phyloP scores from a whole-genome alignment of 2,888 invertebrate species.

The Chrysomela aeneicollis region DNA sequence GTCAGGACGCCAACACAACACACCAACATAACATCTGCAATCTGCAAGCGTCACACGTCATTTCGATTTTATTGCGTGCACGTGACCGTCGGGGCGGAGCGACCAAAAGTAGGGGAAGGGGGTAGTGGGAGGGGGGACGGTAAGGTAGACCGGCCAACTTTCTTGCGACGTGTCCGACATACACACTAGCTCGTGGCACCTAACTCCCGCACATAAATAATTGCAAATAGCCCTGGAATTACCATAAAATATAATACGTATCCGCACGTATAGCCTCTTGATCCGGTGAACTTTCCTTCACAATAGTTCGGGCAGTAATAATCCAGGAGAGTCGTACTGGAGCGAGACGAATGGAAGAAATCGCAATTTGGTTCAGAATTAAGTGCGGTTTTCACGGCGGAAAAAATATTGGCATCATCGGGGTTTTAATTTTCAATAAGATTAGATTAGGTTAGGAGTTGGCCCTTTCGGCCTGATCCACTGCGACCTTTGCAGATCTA shows the following conservation, averaged over 20 bases:
- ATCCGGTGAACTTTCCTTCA: constrained; percentile 1
- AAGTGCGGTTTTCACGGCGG: too few species aligned
- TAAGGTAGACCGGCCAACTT: constrained; percentile 7
- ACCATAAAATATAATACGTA: constrained; percentile 22
- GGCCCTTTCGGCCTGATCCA: too few species aligned
- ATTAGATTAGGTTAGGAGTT: too few species aligned
- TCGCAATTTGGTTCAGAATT: too few species aligned
- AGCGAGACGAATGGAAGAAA: too few species aligned
- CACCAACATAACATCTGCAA: constrained; percentile 1
- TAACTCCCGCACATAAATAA: constrained; percentile 21
- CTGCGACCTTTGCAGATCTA: too few species aligned
- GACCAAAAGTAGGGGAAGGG: neutral
- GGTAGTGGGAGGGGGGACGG: neutral
- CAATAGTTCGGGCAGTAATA: constrained; percentile 2
- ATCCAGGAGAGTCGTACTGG: too few species aligned
- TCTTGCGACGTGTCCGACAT: constrained; percentile 25
- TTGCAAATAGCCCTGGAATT: constrained; percentile 19
- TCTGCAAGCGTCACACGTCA: constrained; percentile 22
- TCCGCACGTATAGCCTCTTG: constrained; percentile 21
- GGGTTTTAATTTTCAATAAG: too few species aligned
- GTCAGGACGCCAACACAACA: constrained; percentile 3
- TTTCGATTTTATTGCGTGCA: constrained; percentile 17
- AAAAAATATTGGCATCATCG: too few species aligned
- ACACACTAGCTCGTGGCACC: constrained; percentile 11
- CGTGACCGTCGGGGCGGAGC: neutral